Percentiles rank a stretch among this genome's conserved stretches.
Conservation (phyloP, 1,140 invertebrate genomes). For the Mycetomoellerius zeteki region DNA sequence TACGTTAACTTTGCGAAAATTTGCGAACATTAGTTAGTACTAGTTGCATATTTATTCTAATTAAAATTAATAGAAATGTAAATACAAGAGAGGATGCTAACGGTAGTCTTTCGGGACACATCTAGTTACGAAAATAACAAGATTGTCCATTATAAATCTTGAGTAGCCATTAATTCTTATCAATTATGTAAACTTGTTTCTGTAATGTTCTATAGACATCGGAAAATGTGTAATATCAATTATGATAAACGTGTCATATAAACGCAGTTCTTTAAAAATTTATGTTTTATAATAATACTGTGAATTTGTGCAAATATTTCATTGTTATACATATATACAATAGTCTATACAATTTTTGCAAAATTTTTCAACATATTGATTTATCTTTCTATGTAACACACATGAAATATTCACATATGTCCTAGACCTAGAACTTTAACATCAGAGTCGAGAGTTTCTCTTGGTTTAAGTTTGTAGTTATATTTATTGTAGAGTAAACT, state of each 20-base stretch:
- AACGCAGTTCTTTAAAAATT: neutral
- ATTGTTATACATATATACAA: too few species aligned
- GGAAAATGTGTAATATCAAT: neutral
- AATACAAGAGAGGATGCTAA: neutral
- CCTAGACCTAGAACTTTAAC: slow-evolving; percentile 10
- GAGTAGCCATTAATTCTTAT: neutral
- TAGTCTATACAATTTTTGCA: neutral
- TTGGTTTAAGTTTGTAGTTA: slow-evolving; percentile 11
- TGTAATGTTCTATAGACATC: neutral
- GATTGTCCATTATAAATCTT: neutral
- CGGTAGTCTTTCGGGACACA: neutral
- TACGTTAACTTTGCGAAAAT: neutral
- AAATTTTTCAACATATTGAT: slow-evolving; percentile 35
- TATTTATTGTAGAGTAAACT: slow-evolving; percentile 24
- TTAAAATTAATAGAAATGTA: slow-evolving; percentile 5
- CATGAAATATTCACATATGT: slow-evolving; percentile 53
- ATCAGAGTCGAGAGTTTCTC: slow-evolving; percentile 22
- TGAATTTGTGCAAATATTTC: neutral
- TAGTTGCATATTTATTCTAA: neutral
- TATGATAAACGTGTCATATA: neutral
- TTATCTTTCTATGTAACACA: slow-evolving; percentile 3
- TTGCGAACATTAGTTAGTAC: neutral
- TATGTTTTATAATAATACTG: neutral
- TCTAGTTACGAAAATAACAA: slow-evolving; percentile 15
- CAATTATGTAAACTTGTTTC: neutral